Percentiles rank a stretch among this genome's conserved stretches.
These are phyloP conservation scores for Anguilla japonica DNA, from an alignment of 2,113 vertebrate species.

Conservation along the genomic window DNA sequence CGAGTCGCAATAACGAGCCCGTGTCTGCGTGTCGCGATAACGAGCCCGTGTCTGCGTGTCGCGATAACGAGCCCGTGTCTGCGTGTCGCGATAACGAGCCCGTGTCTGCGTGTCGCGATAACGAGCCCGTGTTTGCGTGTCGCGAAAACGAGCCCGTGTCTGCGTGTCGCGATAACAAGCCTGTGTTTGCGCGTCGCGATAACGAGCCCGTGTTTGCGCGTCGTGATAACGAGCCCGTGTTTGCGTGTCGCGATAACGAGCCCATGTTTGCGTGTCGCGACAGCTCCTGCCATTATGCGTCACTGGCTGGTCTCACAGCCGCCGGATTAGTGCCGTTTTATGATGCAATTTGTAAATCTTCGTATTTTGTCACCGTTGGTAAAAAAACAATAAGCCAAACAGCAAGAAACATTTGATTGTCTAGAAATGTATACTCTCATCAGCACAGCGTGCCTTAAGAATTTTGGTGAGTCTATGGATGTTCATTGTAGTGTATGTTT, in stretches of 20 bases:
- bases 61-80: conserved; percentile 6
- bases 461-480: no score
- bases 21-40: conserved; percentile 5
- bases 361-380: no score
- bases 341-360: background rate
- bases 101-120: conserved; percentile 7
- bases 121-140: conserved; percentile 16
- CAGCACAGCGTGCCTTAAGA: background rate
- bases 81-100: background rate
- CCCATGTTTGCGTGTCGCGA: background rate
- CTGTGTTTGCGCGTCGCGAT: conserved; percentile 9
- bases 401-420: background rate
- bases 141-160: conserved; percentile 6
- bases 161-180: background rate
- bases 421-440: background rate
- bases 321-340: background rate
- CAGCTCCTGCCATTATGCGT: conserved; percentile 23
- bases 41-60: conserved; percentile 17
- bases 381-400: background rate
- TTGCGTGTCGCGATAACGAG: conserved; percentile 2
- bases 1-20: background rate
- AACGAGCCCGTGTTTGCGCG: conserved; percentile 13
- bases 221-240: conserved; percentile 5
- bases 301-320: no score
- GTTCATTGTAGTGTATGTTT: no score